Evolutionary conservation across 2,888 invertebrate species (phyloP).

Genomic region (Arctia plantaginis): DNA sequence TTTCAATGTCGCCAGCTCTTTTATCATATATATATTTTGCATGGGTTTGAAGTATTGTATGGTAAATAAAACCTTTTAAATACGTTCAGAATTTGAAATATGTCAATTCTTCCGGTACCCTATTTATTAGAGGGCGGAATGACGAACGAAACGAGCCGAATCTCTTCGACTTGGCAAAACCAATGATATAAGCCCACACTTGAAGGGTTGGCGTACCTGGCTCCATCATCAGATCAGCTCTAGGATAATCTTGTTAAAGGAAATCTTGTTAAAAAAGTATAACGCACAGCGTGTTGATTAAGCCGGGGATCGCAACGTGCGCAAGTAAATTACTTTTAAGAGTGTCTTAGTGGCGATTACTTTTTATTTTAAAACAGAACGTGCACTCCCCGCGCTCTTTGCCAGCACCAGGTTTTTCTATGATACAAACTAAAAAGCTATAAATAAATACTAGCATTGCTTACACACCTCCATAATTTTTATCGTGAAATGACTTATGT

Average conservation of each 20-base stretch:
- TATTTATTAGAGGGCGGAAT: no score
- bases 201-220: neutral
- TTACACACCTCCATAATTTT: constrained; percentile 1
- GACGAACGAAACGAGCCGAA: neutral
- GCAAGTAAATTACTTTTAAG: neutral
- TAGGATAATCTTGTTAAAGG: no score
- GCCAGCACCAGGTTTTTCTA: neutral
- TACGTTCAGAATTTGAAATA: no score
- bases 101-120: no score
- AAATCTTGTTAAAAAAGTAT: neutral
- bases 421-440: neutral
- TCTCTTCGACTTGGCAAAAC: neutral
- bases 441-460: neutral
- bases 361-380: neutral
- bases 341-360: neutral
- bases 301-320: neutral
- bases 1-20: no score
- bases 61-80: no score
- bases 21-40: no score
- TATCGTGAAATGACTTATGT: neutral
- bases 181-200: neutral
- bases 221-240: neutral
- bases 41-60: no score
- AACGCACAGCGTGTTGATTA: neutral
- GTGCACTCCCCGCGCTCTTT: neutral